Percentiles rank a stretch among this genome's conserved stretches.
phyloP scores from a whole-genome alignment of 2,888 invertebrate genomes.

The Panzeria rudis region DNA sequence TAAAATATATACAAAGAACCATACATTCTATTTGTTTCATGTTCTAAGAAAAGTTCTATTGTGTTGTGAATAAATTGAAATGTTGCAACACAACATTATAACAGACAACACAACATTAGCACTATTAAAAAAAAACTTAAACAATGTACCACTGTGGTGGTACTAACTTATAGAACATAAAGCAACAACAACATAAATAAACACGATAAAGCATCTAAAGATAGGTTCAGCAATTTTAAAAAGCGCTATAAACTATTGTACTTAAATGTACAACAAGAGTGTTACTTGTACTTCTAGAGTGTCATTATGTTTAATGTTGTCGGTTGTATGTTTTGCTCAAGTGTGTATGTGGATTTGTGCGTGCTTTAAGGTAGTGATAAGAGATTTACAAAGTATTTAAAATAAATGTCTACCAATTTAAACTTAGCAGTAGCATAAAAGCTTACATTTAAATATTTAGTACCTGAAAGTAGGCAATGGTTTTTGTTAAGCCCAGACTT shows the following conservation, averaged over 20 bases:
- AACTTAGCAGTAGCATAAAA: conserved; percentile 41
- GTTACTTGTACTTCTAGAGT: conserved; percentile 55
- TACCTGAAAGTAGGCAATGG: conserved; percentile 62
- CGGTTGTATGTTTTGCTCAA: background rate
- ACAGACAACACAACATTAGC: conserved; percentile 41
- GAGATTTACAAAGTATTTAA: conserved; percentile 52
- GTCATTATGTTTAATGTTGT: conserved; percentile 56
- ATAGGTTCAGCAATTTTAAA: conserved; percentile 5
- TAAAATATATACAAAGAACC: background rate
- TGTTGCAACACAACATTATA: conserved; percentile 61
- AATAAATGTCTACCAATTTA: conserved; percentile 55
- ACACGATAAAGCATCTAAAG: conserved; percentile 6
- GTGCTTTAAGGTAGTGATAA: conserved; percentile 49
- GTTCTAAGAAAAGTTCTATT: conserved; percentile 33
- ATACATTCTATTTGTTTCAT: background rate
- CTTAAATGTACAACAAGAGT: conserved; percentile 40
- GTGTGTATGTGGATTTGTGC: background rate
- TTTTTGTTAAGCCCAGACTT: background rate
- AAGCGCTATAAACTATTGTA: conserved; percentile 17
- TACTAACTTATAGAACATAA: conserved; percentile 34
- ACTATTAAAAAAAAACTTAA: conserved; percentile 38
- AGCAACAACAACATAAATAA: background rate
- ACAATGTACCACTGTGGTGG: conserved; percentile 43
- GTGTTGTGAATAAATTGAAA: conserved; percentile 62
- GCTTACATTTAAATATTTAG: conserved; percentile 26